These are phyloP conservation scores for Spodoptera picta DNA, from an alignment of 2,888 invertebrate genomes.

Conservation along the genomic window DNA sequence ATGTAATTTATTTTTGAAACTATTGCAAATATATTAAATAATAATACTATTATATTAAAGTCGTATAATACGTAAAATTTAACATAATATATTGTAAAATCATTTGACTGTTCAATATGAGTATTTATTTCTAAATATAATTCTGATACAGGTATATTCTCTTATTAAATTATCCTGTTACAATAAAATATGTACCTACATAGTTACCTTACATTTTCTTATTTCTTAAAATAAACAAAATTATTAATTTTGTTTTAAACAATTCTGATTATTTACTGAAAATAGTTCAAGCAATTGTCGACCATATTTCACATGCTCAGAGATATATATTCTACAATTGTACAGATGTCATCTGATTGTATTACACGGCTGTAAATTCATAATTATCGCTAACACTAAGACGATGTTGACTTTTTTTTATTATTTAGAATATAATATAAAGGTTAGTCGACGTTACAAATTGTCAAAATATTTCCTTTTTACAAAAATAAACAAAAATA, in stretches of 20 bases:
- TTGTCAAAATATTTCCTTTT: slow-evolving; percentile 21
- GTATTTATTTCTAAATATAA: too few species aligned
- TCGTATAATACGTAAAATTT: too few species aligned
- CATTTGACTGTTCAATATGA: too few species aligned
- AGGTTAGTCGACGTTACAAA: slow-evolving; percentile 26
- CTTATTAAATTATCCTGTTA: too few species aligned
- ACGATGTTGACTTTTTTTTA: slow-evolving; percentile 34
- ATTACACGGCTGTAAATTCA: slow-evolving; percentile 36
- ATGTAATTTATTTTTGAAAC: too few species aligned
- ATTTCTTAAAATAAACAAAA: too few species aligned
- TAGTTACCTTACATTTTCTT: too few species aligned
- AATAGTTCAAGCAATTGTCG: slow-evolving; percentile 31
- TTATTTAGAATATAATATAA: slow-evolving; percentile 47
- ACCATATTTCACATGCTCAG: slow-evolving; percentile 17
- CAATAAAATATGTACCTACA: too few species aligned
- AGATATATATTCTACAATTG: slow-evolving; percentile 18
- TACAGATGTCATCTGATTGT: slow-evolving; percentile 23
- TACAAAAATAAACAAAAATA: slow-evolving; percentile 46
- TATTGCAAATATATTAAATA: too few species aligned
- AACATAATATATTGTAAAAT: too few species aligned
- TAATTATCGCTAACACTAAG: slow-evolving; percentile 19
- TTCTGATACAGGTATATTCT: too few species aligned
- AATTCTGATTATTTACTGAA: slow-evolving; percentile 22
- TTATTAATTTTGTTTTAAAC: slow-evolving; percentile 19
- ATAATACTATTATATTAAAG: too few species aligned